phyloP scores from a whole-genome alignment of 2,888 invertebrate species.

The Isotomurus palustris region DNA sequence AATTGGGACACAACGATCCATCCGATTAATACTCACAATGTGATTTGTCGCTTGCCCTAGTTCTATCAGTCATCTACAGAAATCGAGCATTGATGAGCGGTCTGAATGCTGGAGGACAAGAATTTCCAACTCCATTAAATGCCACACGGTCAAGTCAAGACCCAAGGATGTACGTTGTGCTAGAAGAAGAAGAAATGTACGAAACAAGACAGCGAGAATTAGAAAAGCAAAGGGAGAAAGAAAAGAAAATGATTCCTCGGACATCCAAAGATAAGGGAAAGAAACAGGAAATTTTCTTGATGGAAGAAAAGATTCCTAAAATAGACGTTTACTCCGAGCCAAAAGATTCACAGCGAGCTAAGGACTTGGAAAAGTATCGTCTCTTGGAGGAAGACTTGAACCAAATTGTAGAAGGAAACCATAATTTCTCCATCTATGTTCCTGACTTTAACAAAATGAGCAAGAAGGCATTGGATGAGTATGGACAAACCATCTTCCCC shows the following conservation, averaged over 20 bases:
- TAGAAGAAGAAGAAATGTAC: constrained; percentile 34
- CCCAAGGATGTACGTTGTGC: constrained; percentile 36
- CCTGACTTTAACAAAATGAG: constrained; percentile 45
- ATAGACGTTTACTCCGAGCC: constrained; percentile 31
- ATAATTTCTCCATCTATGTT: constrained; percentile 32
- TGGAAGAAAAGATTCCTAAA: constrained; percentile 19
- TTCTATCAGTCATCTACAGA: constrained; percentile 39
- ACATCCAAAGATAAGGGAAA: constrained; percentile 5
- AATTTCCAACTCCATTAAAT: constrained; percentile 29
- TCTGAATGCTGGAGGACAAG: constrained; percentile 28
- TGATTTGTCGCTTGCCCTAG: constrained; percentile 11
- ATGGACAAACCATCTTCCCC: constrained; percentile 37
- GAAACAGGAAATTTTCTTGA: constrained; percentile 11
- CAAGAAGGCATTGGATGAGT: constrained; percentile 44
- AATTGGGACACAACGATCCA: neutral
- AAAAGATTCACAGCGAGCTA: constrained; percentile 39
- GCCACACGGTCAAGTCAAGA: constrained; percentile 29
- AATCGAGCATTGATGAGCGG: constrained; percentile 38
- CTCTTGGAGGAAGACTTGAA: constrained; percentile 37
- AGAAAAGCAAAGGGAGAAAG: constrained; percentile 24
- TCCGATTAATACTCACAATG: neutral
- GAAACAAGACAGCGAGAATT: constrained; percentile 20
- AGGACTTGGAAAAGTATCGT: constrained; percentile 30
- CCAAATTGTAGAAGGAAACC: constrained; percentile 41
- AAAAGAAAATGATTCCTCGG: constrained; percentile 15